Base-by-base conservation (phyloP, 1,140 invertebrate genomes). In the Drosophila simulans region DNA sequence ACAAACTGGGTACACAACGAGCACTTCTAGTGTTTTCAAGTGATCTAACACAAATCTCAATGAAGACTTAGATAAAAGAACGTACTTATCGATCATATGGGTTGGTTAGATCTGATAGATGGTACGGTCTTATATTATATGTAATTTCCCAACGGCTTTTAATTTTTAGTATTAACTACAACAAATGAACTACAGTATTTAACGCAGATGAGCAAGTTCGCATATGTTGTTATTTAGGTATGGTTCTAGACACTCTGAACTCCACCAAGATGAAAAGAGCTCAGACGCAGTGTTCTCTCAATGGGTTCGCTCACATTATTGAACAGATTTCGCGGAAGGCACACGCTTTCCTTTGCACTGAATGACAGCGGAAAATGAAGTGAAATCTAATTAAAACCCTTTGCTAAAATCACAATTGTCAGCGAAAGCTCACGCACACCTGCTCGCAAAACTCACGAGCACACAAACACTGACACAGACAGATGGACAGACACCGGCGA, bases 311-410 rank as follows among this genome's bases (percentile, higher is more conserved):
- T 31, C 27, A 7, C 27, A 31, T 31, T 31, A 22, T 51, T 57
- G 11, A 17, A 45, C 22, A 20, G 49, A 68, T 69, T 37, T 17
- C 15, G 64, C 4, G 37, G 20, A 68, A 63, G 37, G 39, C 60
- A n/a, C 45, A n/a, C 56, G 43, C 10, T 40, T 17, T 25, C 35
- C 52, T 45, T 63, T 66, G 55, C 54, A 45, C 62, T 78, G 70
- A 86, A 68, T 78, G 82, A 82, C 69, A 82, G 64, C 68, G 66
- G 82, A 74, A 76, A 79, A 80, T 83, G 71, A 79, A 80, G 60
- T 66, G 80, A 88, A 88, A 89, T 88, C 83, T 89, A 88, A 89
- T 88, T 88, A 83, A 83, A 89, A 80, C 73, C 64, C 49, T 63
- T 68, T 86, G 64, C 54, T 53, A 64, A 88, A 88, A 88, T 88